Evolutionary conservation across 2,113 vertebrate genomes (phyloP).

Genomic region (Phalacrocorax brasilianus): DNA sequence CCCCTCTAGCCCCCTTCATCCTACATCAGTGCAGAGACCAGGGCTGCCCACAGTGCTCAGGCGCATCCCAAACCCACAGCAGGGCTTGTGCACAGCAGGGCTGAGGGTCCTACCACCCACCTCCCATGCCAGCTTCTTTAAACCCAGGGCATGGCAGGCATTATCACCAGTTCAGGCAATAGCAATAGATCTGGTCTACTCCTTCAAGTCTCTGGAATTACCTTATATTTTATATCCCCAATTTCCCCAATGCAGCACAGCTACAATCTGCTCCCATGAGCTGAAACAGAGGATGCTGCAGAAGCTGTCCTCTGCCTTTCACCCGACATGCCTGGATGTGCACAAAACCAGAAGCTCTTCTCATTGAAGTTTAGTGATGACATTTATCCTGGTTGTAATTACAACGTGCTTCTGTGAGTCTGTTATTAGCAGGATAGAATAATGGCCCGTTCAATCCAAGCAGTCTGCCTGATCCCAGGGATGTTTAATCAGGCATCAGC

Average conservation of each 20-base stretch:
- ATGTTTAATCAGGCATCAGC: slow-evolving; percentile 27
- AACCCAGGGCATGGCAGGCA: not conserved
- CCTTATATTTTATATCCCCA: not conserved
- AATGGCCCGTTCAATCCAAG: not conserved
- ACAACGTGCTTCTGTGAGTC: not conserved
- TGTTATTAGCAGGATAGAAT: not conserved
- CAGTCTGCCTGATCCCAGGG: slow-evolving; percentile 25
- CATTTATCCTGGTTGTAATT: slow-evolving; percentile 53
- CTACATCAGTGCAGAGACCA: not conserved
- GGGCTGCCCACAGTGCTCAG: not conserved
- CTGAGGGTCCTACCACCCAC: not conserved
- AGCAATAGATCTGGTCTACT: not conserved
- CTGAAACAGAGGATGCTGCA: not conserved
- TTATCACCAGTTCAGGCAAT: not conserved
- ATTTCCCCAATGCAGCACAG: not conserved
- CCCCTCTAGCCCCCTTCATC: not conserved
- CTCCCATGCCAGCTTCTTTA: not conserved
- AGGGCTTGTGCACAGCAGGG: not conserved
- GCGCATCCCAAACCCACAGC: not conserved
- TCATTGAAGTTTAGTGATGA: slow-evolving; percentile 5
- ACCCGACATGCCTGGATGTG: not conserved
- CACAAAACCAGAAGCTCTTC: not conserved
- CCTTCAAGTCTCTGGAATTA: not conserved
- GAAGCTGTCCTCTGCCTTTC: not conserved
- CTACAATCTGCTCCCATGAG: not conserved